Evolutionary conservation across 1,140 invertebrate genomes (phyloP), one percentile per base, ranked within the genome.

Genomic region (Atta colombica): DNA sequence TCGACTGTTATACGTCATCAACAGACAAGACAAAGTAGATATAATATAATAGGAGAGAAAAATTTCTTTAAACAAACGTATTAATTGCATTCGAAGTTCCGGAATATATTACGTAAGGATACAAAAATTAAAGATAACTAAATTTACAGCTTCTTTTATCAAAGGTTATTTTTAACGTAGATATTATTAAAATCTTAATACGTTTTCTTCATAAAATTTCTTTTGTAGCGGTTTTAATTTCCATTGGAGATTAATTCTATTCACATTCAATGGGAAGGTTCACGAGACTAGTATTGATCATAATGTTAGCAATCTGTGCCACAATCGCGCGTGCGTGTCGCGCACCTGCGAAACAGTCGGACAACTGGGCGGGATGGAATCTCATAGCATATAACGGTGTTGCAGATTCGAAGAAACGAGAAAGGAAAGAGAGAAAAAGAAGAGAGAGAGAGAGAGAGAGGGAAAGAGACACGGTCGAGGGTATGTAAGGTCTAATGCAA

Each of bases 301-400:
- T 72, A 82, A 72, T 31, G 53, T 60, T 28, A 31, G 60, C 25
- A 61, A 78, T 78, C 60, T 31, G 60, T 51, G 39, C 7, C 16
- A n/a, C 39, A 39, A 74, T 53, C 66, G 60, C 18, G 16, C 1
- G 18, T 53, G 58, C 78, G 65, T 51, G 55, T 85, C 75, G 53
- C 28, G 49, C 86, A 81, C 87, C 88, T 80, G 80, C 39, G 55
- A 78, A 89, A 82, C 66, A 60, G 82, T 66, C 66, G 65, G 89
- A 92, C 91, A 92, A 89, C 90, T 90, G 92, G 89, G 89, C 85
- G 87, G 88, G 90, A 93, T 90, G 90, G 86, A 87, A 92, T 91
- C 87, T 89, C 89, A 86, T 88, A 90, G 72, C 86, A 53, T 21
- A 66, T 93, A 93, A 93, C 92, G 92, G 92, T 92, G 89, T 84